These are phyloP conservation scores for Cryptocephalus primarius DNA, from an alignment of 2,888 invertebrate genomes.

Conservation along the genomic window DNA sequence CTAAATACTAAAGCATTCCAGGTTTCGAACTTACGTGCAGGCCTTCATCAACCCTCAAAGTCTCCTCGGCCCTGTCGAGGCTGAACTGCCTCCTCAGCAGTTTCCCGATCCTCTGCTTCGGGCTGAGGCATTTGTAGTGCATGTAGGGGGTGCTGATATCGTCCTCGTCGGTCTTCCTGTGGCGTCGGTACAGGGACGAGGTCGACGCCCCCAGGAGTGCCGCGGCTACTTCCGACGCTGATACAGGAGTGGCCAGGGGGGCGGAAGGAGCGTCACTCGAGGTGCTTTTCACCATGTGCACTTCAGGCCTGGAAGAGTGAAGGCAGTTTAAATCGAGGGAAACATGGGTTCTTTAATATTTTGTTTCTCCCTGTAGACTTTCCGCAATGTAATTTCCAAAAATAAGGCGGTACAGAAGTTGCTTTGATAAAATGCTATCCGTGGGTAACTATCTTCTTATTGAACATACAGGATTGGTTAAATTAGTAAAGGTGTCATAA, in stretches of 20 bases:
- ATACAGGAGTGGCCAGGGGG: constrained; percentile 40
- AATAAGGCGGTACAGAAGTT: too few species aligned
- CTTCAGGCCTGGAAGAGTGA: constrained; percentile 21
- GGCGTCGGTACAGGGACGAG: constrained; percentile 37
- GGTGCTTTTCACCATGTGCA: constrained; percentile 38
- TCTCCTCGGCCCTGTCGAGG: constrained; percentile 53
- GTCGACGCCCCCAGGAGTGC: constrained; percentile 44
- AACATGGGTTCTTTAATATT: too few species aligned
- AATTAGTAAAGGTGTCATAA: too few species aligned
- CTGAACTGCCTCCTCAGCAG: constrained; percentile 57
- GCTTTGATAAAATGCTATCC: too few species aligned
- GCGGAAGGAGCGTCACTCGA: constrained; percentile 39
- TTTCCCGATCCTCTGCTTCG: constrained; percentile 39
- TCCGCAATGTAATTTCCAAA: too few species aligned
- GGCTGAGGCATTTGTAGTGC: constrained; percentile 61
- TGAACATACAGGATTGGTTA: too few species aligned
- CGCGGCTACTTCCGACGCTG: constrained; percentile 42
- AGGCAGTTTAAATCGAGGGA: neutral
- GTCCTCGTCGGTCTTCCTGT: constrained; percentile 41
- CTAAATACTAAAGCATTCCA: too few species aligned
- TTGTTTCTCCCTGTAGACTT: too few species aligned
- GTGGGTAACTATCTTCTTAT: too few species aligned
- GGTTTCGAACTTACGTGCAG: too few species aligned
- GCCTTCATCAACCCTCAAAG: constrained; percentile 1
- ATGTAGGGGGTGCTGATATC: constrained; percentile 66